Evolutionary conservation across 2,888 invertebrate genomes (phyloP).

Genomic region (Chironomus tentans): DNA sequence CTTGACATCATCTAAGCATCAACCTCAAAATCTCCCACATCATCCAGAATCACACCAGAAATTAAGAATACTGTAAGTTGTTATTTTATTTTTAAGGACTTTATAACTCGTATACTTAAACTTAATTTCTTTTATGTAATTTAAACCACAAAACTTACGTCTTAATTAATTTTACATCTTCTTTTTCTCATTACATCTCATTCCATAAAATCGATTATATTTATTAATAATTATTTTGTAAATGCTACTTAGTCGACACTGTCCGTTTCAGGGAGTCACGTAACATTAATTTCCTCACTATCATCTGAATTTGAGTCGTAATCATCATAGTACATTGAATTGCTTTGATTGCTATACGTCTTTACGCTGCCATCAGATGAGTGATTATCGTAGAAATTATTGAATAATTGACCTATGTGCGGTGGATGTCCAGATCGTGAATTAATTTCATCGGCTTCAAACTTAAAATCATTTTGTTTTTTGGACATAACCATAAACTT

Average conservation of each 20-base stretch:
- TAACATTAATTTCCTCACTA: conserved; percentile 79
- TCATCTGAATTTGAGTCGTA: conserved; percentile 51
- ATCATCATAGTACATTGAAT: conserved; percentile 39
- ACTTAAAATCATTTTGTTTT: conserved; percentile 29
- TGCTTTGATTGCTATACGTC: conserved; percentile 11
- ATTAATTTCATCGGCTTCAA: conserved; percentile 28
- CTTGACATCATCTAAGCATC: no score
- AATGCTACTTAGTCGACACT: no score
- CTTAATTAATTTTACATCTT: not conserved
- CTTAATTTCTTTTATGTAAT: not conserved
- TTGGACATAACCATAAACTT: conserved; percentile 29
- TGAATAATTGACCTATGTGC: conserved; percentile 35
- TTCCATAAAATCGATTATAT: not conserved
- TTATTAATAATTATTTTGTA: not conserved
- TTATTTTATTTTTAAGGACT: not conserved
- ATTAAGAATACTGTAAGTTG: no score
- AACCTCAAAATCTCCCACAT: no score
- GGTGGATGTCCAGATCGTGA: conserved; percentile 27
- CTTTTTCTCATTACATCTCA: no score
- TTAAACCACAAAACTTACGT: not conserved
- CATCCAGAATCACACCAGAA: no score
- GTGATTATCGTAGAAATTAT: conserved; percentile 26
- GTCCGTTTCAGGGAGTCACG: conserved; percentile 47
- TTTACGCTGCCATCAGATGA: conserved; percentile 21
- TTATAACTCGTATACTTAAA: not conserved